Base-by-base conservation (phyloP, 2,888 invertebrate species). In the Dastarcus helophoroides region DNA sequence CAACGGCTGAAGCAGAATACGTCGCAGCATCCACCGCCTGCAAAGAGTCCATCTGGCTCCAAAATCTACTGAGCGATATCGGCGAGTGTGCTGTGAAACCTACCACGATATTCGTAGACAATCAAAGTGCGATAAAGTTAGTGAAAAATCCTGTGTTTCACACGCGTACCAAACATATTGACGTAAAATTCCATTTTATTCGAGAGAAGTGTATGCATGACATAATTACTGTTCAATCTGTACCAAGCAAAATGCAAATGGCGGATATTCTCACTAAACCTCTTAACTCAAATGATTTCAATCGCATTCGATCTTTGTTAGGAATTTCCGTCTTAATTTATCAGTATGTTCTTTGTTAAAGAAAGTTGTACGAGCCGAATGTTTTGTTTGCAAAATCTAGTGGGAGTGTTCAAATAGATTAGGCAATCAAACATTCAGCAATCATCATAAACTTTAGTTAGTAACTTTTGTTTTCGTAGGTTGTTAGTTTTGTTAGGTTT, bases 1-100 rank as follows among this genome's bases (percentile, higher is more conserved):
- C 49, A 3, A 50, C 48, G 0, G 47, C 47, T 2, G 51, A 54
- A 29, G 44, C 53, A 0, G 51, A 54, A 33, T 52, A 50, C 29
- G 42, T 51, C 13, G 43, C 50, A 6, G 39, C 49, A 12, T 32
- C 44, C n/a, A 37, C 40, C 4, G 44, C 43, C 5, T 34, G 40
- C 4, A 45, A 45, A 37, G 47, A 49, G 29, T 32, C 42, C 3
- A 28, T 45, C 9, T 43, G 46, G 40, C 17, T 47, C 11, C 26
- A 36, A 23, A 22, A 36, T 7, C 16, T 35, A 3, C 13, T 34
- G 14, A 19, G 13, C 7, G 28, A 29, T 16, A 15, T 37, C 11
- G 22, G 17, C 8, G 22, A 24, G 16, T 14, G 15, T 13, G 12
- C 4, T 16, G 22, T 4, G 10, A 29, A 28, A 8, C 8, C 14